Base-by-base conservation (phyloP, 2,797 vertebrate species). In the Neostethus bicornis region DNA sequence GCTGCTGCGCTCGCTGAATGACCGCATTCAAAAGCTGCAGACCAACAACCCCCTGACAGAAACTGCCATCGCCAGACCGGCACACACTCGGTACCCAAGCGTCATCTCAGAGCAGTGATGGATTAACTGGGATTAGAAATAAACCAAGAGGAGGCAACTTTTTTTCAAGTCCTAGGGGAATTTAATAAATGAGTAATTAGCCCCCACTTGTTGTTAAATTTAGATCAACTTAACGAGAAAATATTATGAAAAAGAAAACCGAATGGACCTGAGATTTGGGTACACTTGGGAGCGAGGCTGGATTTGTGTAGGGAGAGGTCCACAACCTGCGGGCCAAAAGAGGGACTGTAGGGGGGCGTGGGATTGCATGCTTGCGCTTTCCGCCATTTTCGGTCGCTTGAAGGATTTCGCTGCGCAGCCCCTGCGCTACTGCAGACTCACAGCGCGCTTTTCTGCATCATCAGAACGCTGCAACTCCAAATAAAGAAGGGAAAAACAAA, bases 361-460 rank as follows among this genome's bases (percentile, higher is more conserved):
- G 79, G 70, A 37, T 80, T 69, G 87, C 86, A 84, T 59, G 84
- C 85, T 63, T 75, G 90, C 90, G 87, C 85, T 69, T 81, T 86
- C 77, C 80, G 79, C 75, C 83, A 38, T 86, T 87, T 83, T 67
- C n/a, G 78, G 80, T 83, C 3, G 70, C 79, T 79, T 80, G 73
- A 69, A 85, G 50, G 84, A 90, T 89, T 89, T 95, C 96, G 96
- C 96, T 92, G 97, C 97, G 96, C 97, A 93, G 96, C 97, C 97
- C 96, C 89, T 98, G 97, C 96, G 96, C 90, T 93, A 92, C 97
- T 96, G 95, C 93, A 98, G 96, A 97, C 95, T 96, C 97, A 99
- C 97, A 94, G 95, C 96, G 96, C 95, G 85, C 89, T 92, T n/a
- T 95, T 93, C 95, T 94, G 96, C 94, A 82, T 84, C 81, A 87